phyloP scores from a whole-genome alignment of 2,113 vertebrate genomes.

The Megalops atlanticus region DNA sequence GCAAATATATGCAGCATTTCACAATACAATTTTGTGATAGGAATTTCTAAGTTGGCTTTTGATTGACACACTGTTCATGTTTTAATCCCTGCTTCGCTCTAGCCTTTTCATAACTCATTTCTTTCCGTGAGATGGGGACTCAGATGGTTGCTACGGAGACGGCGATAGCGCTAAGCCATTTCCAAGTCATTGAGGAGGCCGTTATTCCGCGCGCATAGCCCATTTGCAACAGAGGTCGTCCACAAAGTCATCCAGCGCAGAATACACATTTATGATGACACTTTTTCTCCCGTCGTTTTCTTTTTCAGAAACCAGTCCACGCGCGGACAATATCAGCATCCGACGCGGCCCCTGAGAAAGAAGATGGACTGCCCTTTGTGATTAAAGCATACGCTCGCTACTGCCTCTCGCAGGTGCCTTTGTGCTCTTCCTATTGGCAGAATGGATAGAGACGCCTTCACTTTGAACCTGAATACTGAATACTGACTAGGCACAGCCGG shows the following conservation, averaged over 20 bases:
- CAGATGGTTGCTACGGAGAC: slow-evolving; percentile 98
- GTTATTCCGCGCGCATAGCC: slow-evolving; percentile 86
- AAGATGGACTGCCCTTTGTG: slow-evolving; percentile 60
- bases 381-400: slow-evolving; percentile 60
- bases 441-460: slow-evolving; percentile 47
- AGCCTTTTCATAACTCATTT: slow-evolving; percentile 99
- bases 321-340: slow-evolving; percentile 57
- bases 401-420: slow-evolving; percentile 53
- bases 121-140: slow-evolving; percentile 96
- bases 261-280: slow-evolving; percentile 82
- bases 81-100: slow-evolving; percentile 99
- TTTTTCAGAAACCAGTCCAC: slow-evolving; percentile 33
- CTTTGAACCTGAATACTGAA: slow-evolving; percentile 57
- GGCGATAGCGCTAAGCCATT: slow-evolving; percentile 96
- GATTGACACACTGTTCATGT: slow-evolving; percentile 98
- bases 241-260: slow-evolving; percentile 93
- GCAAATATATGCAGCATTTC: slow-evolving; percentile 59
- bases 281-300: slow-evolving; percentile 54
- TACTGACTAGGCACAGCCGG: slow-evolving; percentile 7
- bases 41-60: slow-evolving; percentile 80
- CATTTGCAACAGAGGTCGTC: slow-evolving; percentile 94
- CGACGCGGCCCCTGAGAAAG: slow-evolving; percentile 45
- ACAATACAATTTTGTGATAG: slow-evolving; percentile 74
- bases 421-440: slow-evolving; percentile 23
- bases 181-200: slow-evolving; percentile 86